Evolutionary conservation across 2,888 invertebrate species (phyloP).

Genomic region (Athalia rosae): DNA sequence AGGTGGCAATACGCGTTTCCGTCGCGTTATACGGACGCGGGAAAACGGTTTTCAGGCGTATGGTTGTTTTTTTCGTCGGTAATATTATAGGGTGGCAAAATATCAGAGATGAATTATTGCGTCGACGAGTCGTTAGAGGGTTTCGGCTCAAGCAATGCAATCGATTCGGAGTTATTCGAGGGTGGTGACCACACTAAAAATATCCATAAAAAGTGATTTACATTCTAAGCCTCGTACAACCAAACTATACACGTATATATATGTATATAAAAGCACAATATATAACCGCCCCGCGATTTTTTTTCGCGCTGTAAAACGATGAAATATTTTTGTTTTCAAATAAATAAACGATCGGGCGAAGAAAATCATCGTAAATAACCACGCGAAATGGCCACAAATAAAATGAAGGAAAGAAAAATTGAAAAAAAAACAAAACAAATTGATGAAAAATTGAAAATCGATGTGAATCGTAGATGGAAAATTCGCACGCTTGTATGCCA

Average conservation of each 20-base stretch:
- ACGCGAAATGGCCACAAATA: no score
- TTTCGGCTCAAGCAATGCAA: slow-evolving; percentile 20
- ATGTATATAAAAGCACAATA: background rate
- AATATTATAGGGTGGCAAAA: slow-evolving; percentile 21
- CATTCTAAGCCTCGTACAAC: slow-evolving; percentile 9
- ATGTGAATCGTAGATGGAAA: no score
- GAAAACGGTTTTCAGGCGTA: background rate
- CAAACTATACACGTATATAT: background rate
- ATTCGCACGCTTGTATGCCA: background rate
- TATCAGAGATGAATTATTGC: slow-evolving; percentile 41
- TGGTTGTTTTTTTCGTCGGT: background rate
- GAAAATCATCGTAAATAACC: no score
- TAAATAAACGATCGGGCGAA: no score
- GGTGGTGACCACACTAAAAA: slow-evolving; percentile 44
- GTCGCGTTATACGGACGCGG: background rate
- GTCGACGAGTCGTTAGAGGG: slow-evolving; percentile 40
- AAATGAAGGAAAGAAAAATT: no score
- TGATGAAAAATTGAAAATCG: no score
- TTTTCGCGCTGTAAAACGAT: no score
- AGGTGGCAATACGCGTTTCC: background rate
- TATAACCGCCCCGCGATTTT: no score
- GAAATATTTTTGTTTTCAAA: no score
- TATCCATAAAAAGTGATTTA: slow-evolving; percentile 44
- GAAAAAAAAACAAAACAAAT: no score
- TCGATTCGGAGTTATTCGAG: slow-evolving; percentile 35